A percentile compares a stretch with the other conserved stretches of the same genome.
Conservation (phyloP, 2,888 invertebrate genomes). For the Chaetogeoica ovagalla region DNA sequence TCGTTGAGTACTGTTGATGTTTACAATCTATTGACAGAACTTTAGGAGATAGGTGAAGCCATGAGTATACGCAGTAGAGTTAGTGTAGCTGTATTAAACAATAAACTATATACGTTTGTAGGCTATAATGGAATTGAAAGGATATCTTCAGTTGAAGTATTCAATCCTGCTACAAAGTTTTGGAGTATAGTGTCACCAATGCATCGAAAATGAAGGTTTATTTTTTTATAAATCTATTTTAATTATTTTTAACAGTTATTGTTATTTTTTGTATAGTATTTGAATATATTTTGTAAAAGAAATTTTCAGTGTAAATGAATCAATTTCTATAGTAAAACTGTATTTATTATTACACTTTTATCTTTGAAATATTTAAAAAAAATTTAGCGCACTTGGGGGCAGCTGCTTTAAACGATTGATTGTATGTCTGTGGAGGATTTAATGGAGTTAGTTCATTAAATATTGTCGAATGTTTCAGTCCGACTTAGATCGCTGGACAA, state of each 20-base stretch:
- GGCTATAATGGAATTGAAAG: slow-evolving; percentile 85
- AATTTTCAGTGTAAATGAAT: no score
- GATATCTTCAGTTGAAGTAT: slow-evolving; percentile 81
- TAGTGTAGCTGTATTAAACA: slow-evolving; percentile 80
- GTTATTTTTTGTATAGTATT: no score
- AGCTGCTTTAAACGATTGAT: slow-evolving; percentile 74
- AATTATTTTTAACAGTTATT: neutral
- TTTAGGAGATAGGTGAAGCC: slow-evolving; percentile 77
- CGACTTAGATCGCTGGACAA: slow-evolving; percentile 72
- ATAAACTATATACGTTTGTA: slow-evolving; percentile 77
- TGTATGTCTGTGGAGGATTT: slow-evolving; percentile 84
- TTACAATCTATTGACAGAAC: slow-evolving; percentile 71
- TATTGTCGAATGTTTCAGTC: slow-evolving; percentile 80
- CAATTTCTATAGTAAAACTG: no score
- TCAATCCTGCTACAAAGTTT: slow-evolving; percentile 71
- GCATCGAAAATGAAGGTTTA: slow-evolving; percentile 76
- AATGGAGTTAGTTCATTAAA: slow-evolving; percentile 81
- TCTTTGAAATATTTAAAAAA: neutral
- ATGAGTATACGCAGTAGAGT: slow-evolving; percentile 84
- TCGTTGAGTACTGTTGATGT: slow-evolving; percentile 83
- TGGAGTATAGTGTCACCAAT: slow-evolving; percentile 80
- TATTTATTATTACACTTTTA: no score
- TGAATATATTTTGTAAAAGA: no score
- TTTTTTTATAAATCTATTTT: slow-evolving; percentile 2
- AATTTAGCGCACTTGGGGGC: slow-evolving; percentile 77